phyloP scores from a whole-genome alignment of 1,140 invertebrate species.

The Lineus longissimus region DNA sequence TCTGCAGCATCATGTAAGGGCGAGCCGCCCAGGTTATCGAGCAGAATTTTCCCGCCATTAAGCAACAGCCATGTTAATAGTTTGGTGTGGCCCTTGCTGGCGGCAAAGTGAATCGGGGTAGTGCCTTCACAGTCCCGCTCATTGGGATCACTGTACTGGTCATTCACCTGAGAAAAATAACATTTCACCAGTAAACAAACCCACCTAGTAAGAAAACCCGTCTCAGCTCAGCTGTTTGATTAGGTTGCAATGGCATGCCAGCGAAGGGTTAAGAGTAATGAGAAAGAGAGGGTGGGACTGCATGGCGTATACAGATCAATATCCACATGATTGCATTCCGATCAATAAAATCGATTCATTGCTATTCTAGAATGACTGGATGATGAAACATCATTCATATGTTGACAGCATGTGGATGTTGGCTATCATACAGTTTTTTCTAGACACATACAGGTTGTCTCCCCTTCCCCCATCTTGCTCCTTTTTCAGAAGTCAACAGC shows the following conservation, averaged over 20 bases:
- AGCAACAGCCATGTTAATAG: slow-evolving; percentile 78
- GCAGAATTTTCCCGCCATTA: slow-evolving; percentile 69
- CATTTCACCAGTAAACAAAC: not conserved
- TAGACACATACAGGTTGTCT: too few relatives aligned
- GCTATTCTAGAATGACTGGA: too few relatives aligned
- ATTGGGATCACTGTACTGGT: slow-evolving; percentile 77
- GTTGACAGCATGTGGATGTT: too few relatives aligned
- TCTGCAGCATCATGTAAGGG: slow-evolving; percentile 85
- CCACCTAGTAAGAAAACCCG: not conserved
- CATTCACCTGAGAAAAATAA: slow-evolving; percentile 63
- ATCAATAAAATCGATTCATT: too few relatives aligned
- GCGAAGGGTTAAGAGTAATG: too few relatives aligned
- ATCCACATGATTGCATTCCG: too few relatives aligned
- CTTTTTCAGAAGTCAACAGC: too few relatives aligned
- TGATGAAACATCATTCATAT: too few relatives aligned
- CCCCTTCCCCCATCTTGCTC: too few relatives aligned
- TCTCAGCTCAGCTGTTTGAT: not conserved
- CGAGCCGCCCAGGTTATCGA: slow-evolving; percentile 81
- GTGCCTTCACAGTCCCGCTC: slow-evolving; percentile 78
- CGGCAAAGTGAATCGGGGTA: slow-evolving; percentile 66
- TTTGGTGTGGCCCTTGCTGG: slow-evolving; percentile 74
- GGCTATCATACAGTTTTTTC: too few relatives aligned
- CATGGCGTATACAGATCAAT: too few relatives aligned
- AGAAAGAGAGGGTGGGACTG: too few relatives aligned
- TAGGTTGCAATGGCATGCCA: not conserved